Evolutionary conservation across 2,113 vertebrate species (phyloP).

Genomic region (Zapornia atra): DNA sequence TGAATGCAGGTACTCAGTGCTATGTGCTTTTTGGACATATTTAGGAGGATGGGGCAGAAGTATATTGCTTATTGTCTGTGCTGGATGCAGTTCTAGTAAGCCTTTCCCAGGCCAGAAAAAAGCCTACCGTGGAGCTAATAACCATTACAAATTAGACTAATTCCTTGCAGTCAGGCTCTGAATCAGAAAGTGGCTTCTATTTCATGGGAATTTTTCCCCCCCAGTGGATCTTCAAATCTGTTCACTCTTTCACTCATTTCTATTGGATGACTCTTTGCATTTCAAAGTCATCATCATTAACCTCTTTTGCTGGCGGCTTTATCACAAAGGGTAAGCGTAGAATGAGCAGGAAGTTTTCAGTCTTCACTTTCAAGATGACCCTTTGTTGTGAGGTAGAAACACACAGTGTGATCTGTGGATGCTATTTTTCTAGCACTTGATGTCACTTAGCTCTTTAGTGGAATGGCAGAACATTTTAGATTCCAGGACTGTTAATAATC

Average conservation of each 20-base stretch:
- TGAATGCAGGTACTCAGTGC: neutral
- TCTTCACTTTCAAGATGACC: neutral
- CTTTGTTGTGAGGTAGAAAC: neutral
- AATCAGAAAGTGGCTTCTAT: neutral
- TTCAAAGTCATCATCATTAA: neutral
- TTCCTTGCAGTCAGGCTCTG: neutral
- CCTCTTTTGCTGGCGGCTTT: neutral
- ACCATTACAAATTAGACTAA: neutral
- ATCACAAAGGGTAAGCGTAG: neutral
- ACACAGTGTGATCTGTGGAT: neutral
- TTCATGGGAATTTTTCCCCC: neutral
- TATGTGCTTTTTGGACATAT: neutral
- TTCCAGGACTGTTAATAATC: neutral
- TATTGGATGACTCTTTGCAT: neutral
- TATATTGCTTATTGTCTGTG: neutral
- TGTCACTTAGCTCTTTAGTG: neutral
- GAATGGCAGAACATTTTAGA: neutral
- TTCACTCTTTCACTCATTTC: neutral
- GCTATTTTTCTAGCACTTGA: neutral
- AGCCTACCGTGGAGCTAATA: neutral
- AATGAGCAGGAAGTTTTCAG: neutral
- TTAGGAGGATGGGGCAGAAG: neutral
- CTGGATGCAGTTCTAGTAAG: neutral
- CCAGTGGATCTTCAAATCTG: neutral
- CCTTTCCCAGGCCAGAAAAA: neutral